A percentile compares a stretch with the other conserved stretches of the same genome.
Evolutionary conservation across 2,113 vertebrate species (phyloP).

Genomic region (Myanophis thanlyinensis): DNA sequence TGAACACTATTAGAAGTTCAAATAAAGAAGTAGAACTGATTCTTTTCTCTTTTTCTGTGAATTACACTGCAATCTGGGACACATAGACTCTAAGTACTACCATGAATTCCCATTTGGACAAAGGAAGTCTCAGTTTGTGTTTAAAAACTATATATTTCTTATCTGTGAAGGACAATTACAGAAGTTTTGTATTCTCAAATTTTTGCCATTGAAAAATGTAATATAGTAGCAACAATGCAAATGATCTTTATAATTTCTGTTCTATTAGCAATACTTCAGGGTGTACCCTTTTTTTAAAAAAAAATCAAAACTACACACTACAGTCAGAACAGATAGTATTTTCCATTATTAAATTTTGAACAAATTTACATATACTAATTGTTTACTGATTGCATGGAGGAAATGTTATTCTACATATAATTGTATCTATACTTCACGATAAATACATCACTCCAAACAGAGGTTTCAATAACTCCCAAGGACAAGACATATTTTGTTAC

Average conservation of each 20-base stretch:
- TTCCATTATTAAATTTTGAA: slow-evolving; percentile 10
- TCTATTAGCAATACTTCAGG: slow-evolving; percentile 10
- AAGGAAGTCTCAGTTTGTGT: background rate
- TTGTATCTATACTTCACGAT: slow-evolving; percentile 23
- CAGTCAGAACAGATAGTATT: background rate
- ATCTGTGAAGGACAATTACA: background rate
- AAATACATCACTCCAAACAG: slow-evolving; percentile 18
- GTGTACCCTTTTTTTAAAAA: background rate
- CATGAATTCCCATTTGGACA: background rate
- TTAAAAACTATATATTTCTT: slow-evolving; percentile 4
- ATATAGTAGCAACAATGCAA: background rate
- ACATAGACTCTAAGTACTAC: background rate
- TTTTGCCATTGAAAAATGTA: background rate
- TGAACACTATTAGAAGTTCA: background rate
- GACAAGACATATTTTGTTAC: slow-evolving; percentile 43
- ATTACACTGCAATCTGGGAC: background rate
- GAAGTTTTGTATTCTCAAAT: slow-evolving; percentile 4
- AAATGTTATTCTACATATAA: slow-evolving; percentile 33
- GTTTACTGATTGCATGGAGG: background rate
- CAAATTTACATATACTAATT: slow-evolving; percentile 18
- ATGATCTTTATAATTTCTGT: background rate
- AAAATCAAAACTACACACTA: background rate
- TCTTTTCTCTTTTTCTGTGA: background rate
- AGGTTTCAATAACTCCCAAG: slow-evolving; percentile 46
- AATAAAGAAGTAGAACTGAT: background rate